Base-by-base conservation (phyloP, 2,113 vertebrate species). In the Melanerpes aurifrons region DNA sequence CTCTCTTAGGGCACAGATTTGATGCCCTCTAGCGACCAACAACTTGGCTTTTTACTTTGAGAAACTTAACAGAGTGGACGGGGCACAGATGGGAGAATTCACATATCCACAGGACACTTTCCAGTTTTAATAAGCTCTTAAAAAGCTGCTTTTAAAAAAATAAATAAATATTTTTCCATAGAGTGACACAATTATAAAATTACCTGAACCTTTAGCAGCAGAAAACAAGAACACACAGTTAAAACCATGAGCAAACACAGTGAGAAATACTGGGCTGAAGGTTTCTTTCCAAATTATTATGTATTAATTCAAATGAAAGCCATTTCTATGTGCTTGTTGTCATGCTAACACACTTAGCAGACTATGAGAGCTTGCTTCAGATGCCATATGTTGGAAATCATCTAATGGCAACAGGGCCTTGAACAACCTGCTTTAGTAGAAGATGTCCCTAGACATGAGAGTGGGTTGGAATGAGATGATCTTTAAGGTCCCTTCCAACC, bases 241-340 rank as follows among this genome's bases (percentile, higher is more conserved):
- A 40, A 90, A 82, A 68, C 18, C 50, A 31, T 22, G n/a, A 82
- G 9, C 67, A 5, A 84, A 83, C 15, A 31, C 6, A 62, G 16
- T 70, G 40, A 86, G 87, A 82, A 93, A 73, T 26, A 29, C 8
- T 69, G 45, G 61, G 21, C 22, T 53, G 50, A 53, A 45, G 9
- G 1, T 8, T 53, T 53, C 22, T 48, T 53, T 53, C 11, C 40
- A 40, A 24, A 50, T 48, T 9, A 70, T 92, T 78, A 81, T 88
- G 64, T 71, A 63, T 80, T 92, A 53, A 88, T 95, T 89, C 9
- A 90, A 95, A 88, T 77, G 68, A 87, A 83, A 54, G 32, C 4
- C 22, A n/a, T 81, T 97, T 93, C 7, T 54, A 93, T 94, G 90
- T 89, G 92, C 32, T 93, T 84, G 61, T 53, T 93, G 74, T 71